phyloP scores from a whole-genome alignment of 2,888 invertebrate genomes.

The Merodon equestris region DNA sequence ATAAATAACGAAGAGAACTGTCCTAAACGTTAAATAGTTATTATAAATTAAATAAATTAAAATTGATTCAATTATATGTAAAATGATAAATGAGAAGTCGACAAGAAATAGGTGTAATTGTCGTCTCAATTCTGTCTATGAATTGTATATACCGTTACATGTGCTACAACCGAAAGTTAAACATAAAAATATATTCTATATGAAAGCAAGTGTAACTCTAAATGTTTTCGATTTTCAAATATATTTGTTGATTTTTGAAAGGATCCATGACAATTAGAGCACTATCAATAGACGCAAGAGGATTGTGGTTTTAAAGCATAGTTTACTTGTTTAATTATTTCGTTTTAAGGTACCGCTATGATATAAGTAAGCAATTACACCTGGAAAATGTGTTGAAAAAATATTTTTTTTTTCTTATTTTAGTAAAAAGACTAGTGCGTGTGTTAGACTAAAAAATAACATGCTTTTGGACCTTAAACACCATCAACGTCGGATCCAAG shows the following conservation, averaged over 20 bases:
- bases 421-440: no score
- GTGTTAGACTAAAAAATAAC: no score
- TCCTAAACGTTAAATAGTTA: conserved; percentile 65
- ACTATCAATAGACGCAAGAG: no score
- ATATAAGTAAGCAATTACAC: conserved; percentile 2
- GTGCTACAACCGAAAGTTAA: conserved; percentile 56
- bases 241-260: no score
- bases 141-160: conserved; percentile 55
- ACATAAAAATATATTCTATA: conserved; percentile 9
- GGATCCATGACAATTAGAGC: no score
- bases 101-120: conserved; percentile 37
- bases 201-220: not conserved
- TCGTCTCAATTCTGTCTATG: conserved; percentile 42
- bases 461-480: no score
- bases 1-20: conserved; percentile 57
- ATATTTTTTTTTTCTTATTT: no score
- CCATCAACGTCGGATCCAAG: no score
- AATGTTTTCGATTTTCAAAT: no score
- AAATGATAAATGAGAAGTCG: conserved; percentile 26
- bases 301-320: no score
- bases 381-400: conserved; percentile 2
- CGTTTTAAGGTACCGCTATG: no score
- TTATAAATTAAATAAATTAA: conserved; percentile 54
- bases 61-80: conserved; percentile 59
- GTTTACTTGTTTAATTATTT: no score